Conservation (phyloP, 2,888 invertebrate genomes). For the Thumatha senex region DNA sequence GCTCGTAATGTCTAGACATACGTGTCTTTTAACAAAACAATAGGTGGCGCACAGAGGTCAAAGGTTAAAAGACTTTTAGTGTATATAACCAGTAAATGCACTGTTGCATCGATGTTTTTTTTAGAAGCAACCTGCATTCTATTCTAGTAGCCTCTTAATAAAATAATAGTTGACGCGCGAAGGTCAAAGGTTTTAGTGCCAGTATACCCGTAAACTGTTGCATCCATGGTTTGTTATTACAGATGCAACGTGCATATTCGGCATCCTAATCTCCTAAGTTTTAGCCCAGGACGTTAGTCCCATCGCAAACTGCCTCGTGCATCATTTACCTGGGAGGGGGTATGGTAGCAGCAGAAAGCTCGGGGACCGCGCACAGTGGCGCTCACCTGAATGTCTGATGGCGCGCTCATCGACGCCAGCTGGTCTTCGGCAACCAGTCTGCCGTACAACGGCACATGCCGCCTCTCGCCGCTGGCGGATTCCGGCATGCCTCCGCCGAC, state of each 20-base stretch:
- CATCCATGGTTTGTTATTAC: slow-evolving; percentile 13
- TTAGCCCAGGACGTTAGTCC: slow-evolving; percentile 28
- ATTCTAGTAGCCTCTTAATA: no score
- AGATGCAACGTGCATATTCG: no score
- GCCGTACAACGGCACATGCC: slow-evolving; percentile 94
- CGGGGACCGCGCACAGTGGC: slow-evolving; percentile 79
- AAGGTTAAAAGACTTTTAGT: slow-evolving; percentile 36
- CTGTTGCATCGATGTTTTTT: slow-evolving; percentile 18
- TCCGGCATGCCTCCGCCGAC: slow-evolving; percentile 77
- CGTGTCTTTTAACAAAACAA: slow-evolving; percentile 62
- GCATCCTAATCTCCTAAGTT: slow-evolving; percentile 1
- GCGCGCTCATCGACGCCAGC: slow-evolving; percentile 85
- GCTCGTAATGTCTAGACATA: slow-evolving; percentile 65
- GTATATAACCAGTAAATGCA: slow-evolving; percentile 22
- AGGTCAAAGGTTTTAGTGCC: no score
- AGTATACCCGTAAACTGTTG: no score
- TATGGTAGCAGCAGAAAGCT: slow-evolving; percentile 80
- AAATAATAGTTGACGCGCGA: no score
- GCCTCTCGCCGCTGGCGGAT: slow-evolving; percentile 79
- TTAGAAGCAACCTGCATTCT: background rate
- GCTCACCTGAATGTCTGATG: slow-evolving; percentile 86
- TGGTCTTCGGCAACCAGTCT: slow-evolving; percentile 96
- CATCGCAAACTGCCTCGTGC: slow-evolving; percentile 77
- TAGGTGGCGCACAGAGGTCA: slow-evolving; percentile 48
- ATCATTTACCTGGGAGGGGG: slow-evolving; percentile 78